Conservation (phyloP, 2,888 invertebrate species). For the Osmoderma eremita region DNA sequence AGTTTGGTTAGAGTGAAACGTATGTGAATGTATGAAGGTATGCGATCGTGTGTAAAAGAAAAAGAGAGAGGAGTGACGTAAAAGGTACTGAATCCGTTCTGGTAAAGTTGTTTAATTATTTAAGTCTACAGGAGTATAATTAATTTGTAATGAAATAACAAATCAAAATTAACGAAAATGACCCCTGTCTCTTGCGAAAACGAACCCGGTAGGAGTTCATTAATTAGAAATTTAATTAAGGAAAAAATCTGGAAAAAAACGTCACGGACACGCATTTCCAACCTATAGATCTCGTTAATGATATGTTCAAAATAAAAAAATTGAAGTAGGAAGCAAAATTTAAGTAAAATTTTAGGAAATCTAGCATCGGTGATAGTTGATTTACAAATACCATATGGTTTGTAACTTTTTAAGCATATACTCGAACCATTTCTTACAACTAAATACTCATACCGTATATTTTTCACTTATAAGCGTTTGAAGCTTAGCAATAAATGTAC, state of each 20-base stretch:
- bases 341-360: no score
- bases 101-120: conserved; percentile 39
- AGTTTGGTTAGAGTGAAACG: no score
- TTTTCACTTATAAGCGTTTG: no score
- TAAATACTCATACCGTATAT: no score
- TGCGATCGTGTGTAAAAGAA: background rate
- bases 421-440: no score
- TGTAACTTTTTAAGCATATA: no score
- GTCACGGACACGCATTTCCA: background rate
- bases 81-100: conserved; percentile 10
- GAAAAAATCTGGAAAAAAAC: conserved; percentile 10
- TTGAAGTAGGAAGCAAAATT: background rate
- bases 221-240: conserved; percentile 37
- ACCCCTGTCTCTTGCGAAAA: background rate
- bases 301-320: background rate
- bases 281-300: background rate
- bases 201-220: conserved; percentile 5
- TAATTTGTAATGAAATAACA: conserved; percentile 39
- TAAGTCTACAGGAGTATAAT: conserved; percentile 29
- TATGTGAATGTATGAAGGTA: no score
- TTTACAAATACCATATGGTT: no score
- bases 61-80: background rate
- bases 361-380: no score
- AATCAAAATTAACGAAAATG: conserved; percentile 39
- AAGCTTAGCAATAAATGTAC: no score